phyloP scores from a whole-genome alignment of 1,140 invertebrate species.

The Cryptotermes secundus region DNA sequence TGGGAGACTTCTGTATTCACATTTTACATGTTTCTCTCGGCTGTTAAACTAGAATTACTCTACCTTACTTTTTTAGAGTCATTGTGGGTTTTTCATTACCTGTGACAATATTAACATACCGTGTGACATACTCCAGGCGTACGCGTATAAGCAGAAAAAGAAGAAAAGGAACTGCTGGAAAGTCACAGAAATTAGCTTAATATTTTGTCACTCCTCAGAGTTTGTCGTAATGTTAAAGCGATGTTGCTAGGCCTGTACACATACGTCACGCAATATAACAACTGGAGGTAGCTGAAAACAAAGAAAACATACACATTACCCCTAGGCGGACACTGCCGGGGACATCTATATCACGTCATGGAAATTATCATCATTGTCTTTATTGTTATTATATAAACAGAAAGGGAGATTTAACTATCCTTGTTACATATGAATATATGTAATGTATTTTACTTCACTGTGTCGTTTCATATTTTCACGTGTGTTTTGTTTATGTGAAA shows the following conservation, averaged over 20 bases:
- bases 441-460: constrained; percentile 5
- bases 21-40: too few relatives aligned
- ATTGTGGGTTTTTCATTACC: neutral
- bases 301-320: neutral
- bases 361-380: constrained; percentile 18
- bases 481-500: neutral
- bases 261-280: neutral
- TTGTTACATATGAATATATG: constrained; percentile 20
- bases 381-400: constrained; percentile 10
- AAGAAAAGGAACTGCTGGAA: neutral
- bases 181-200: constrained; percentile 9
- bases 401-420: neutral
- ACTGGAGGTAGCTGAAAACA: constrained; percentile 13
- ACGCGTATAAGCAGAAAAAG: neutral
- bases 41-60: neutral
- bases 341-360: constrained; percentile 12
- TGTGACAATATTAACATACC: neutral
- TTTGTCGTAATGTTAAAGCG: neutral
- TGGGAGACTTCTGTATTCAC: too few relatives aligned
- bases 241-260: neutral
- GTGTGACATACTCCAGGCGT: neutral
- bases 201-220: neutral
- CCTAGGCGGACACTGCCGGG: neutral
- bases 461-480: constrained; percentile 11
- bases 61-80: neutral